Percentiles rank a stretch among this genome's conserved stretches.
These are phyloP conservation scores for Erannis defoliaria DNA, from an alignment of 2,888 invertebrate species.

Conservation along the genomic window DNA sequence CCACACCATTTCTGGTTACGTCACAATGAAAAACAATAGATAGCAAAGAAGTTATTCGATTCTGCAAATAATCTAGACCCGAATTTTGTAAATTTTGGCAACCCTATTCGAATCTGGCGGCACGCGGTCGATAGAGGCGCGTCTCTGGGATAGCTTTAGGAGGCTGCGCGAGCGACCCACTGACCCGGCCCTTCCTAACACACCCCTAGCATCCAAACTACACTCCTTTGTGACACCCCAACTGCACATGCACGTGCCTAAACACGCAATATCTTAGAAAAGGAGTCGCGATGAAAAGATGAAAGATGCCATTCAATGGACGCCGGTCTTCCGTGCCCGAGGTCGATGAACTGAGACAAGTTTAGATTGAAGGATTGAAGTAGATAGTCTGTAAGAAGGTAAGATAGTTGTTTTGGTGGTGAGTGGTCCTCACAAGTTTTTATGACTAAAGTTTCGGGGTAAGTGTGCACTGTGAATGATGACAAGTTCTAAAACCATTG, in stretches of 20 bases:
- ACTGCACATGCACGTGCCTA: slow-evolving; percentile 62
- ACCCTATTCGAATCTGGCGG: slow-evolving; percentile 68
- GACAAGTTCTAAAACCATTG: neutral
- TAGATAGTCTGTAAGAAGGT: slow-evolving; percentile 1
- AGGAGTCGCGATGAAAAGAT: slow-evolving; percentile 53
- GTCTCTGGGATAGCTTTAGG: slow-evolving; percentile 77
- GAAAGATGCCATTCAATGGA: slow-evolving; percentile 59
- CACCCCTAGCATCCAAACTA: slow-evolving; percentile 52
- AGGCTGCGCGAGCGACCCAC: slow-evolving; percentile 89
- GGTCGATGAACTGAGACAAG: slow-evolving; percentile 56
- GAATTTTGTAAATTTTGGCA: slow-evolving; percentile 52
- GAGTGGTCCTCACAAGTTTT: slow-evolving; percentile 30
- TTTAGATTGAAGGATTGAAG: slow-evolving; percentile 37
- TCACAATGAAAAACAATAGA: neutral
- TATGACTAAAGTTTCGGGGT: slow-evolving; percentile 30
- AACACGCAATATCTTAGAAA: slow-evolving; percentile 50
- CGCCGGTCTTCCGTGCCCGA: slow-evolving; percentile 47
- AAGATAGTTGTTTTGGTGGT: slow-evolving; percentile 17
- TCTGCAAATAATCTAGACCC: neutral
- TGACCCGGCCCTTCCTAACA: slow-evolving; percentile 83
- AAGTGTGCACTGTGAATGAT: neutral
- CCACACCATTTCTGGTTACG: neutral
- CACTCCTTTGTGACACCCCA: slow-evolving; percentile 60
- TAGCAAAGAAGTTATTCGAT: neutral
- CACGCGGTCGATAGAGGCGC: slow-evolving; percentile 85